Base-by-base conservation (phyloP, 1,140 invertebrate species). In the Chelonus insularis region DNA sequence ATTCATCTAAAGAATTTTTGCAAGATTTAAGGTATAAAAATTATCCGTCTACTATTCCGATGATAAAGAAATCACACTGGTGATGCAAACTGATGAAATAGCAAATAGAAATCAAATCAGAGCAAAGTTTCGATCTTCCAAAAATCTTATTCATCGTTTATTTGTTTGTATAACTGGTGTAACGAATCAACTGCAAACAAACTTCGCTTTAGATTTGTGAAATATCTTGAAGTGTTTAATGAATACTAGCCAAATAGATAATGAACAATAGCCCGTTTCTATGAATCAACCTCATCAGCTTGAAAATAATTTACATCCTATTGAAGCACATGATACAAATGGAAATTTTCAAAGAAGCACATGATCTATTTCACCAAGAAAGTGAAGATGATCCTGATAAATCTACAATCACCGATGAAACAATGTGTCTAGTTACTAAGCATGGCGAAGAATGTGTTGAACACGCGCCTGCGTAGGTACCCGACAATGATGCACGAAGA, bases 131-230 rank as follows among this genome's bases (percentile, higher is more conserved):
- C 87, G 89, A 70, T 94, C 91, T 20, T 95, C 92, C 63, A 91
- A 93, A 77, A 95, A 98, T 78, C 83, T 99, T 41, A 89, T 99
- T 48, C 97, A 99, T 81, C 88, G 95, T 34, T 83, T 99, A 4
- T 99, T 98, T 83, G 96, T 99, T 0, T 98, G 96, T 73, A 96
- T 99, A 67, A 94, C 96, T 51, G 97, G 96, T 4, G 97, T 99
- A 0, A 97, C 97, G 1, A 97, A 99, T 82, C 97, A 99, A 77
- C 82, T 99, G n/a, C 97, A 99, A 81, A 98, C 96, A 0, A 99
- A 99, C 81, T 99, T 96, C 78, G 97, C 97, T 1, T 93, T 94
- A 14, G 97, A 99, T 80, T 82, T 99, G 21, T 83, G 97, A 4
- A 94, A 97, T 76, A 98, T 99, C 57, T 84, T 99, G 16, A 96